Evolutionary conservation across 2,113 vertebrate genomes (phyloP).

Genomic region (Arvicanthis niloticus): DNA sequence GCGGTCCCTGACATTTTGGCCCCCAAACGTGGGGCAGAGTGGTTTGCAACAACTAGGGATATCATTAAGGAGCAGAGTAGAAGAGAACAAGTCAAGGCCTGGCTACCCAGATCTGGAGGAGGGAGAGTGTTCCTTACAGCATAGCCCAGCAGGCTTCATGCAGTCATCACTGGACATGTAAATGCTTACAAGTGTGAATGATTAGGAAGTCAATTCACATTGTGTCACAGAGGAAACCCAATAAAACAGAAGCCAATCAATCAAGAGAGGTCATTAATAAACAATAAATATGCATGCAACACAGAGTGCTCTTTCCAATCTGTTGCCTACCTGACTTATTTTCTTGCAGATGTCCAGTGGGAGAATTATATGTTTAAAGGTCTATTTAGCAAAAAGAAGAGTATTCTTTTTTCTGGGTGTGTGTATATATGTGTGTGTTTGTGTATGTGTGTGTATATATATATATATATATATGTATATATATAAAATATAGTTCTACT

Average conservation of each 20-base stretch:
- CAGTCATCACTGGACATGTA: background rate
- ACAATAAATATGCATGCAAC: background rate
- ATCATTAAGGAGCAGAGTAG: background rate
- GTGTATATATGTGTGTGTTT: background rate
- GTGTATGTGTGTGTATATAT: background rate
- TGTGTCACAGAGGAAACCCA: conserved; percentile 33
- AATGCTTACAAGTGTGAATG: background rate
- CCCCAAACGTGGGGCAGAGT: too few species aligned
- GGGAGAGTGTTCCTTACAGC: background rate
- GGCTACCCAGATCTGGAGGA: background rate
- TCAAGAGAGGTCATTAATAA: conserved; percentile 47
- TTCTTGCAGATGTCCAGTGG: background rate
- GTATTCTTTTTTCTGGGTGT: background rate
- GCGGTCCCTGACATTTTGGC: too few species aligned
- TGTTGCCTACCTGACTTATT: conserved; percentile 35
- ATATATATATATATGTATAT: background rate
- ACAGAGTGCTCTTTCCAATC: background rate
- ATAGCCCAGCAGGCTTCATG: accelerated
- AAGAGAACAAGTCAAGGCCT: background rate
- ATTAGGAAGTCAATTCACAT: background rate
- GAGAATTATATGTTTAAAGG: background rate
- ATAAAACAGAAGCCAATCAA: conserved; percentile 39
- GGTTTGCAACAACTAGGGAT: too few species aligned
- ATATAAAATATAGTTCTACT: too few species aligned
- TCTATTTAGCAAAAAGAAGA: background rate